Conservation (phyloP, 2,888 invertebrate species). For the Alcis repandata region DNA sequence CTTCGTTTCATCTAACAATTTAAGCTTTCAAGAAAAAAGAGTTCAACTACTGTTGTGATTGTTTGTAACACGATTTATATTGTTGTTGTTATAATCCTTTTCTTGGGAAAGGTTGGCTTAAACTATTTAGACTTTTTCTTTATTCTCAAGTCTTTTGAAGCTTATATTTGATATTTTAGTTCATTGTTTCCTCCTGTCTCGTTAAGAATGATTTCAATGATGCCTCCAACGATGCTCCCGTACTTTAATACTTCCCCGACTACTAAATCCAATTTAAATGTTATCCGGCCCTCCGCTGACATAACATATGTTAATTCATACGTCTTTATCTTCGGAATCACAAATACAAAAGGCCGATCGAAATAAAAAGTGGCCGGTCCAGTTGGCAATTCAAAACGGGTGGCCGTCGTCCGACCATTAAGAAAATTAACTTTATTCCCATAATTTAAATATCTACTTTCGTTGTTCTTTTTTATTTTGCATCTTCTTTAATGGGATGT, state of each 20-base stretch:
- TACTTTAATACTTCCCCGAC: constrained; percentile 74
- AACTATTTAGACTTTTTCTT: constrained; percentile 6
- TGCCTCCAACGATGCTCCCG: constrained; percentile 75
- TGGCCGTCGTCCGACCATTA: constrained; percentile 82
- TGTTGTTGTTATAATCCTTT: constrained; percentile 72
- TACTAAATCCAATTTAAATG: constrained; percentile 86
- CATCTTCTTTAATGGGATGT: constrained; percentile 67
- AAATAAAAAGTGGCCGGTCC: constrained; percentile 72
- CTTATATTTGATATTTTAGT: constrained; percentile 17
- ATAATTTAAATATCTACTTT: constrained; percentile 79
- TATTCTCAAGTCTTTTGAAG: background rate
- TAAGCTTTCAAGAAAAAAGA: constrained; percentile 60
- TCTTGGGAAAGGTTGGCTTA: constrained; percentile 69
- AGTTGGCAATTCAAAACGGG: constrained; percentile 79
- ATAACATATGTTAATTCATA: constrained; percentile 86
- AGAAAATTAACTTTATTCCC: constrained; percentile 85
- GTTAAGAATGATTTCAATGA: constrained; percentile 56
- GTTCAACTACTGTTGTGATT: constrained; percentile 75
- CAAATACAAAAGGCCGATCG: constrained; percentile 71
- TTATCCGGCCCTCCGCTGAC: constrained; percentile 79
- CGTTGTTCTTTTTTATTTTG: constrained; percentile 42
- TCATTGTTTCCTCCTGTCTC: constrained; percentile 45
- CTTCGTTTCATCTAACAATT: constrained; percentile 62
- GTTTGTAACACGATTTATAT: constrained; percentile 77
- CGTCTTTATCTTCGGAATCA: constrained; percentile 85